These are phyloP conservation scores for Phaenicophaeus curvirostris DNA, from an alignment of 2,797 vertebrate species.

Conservation along the genomic window DNA sequence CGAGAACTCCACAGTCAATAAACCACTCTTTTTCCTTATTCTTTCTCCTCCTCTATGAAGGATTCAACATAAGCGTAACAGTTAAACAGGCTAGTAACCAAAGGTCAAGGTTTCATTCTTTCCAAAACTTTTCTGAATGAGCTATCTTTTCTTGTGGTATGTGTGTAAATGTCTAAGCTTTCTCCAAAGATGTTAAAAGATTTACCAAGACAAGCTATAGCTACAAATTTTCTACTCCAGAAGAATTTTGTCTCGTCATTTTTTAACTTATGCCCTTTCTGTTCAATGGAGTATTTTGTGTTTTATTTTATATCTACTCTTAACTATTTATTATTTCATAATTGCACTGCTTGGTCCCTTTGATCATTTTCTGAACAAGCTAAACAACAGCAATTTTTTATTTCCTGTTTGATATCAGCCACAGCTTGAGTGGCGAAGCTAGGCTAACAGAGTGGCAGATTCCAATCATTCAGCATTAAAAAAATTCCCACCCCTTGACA, in stretches of 20 bases:
- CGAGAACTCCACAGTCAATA: not conserved
- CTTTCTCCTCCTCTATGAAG: not conserved
- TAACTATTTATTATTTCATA: not conserved
- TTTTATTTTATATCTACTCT: not conserved
- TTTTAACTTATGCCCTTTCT: not conserved
- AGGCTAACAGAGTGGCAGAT: not conserved
- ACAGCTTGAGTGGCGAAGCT: not conserved
- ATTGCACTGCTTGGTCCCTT: not conserved
- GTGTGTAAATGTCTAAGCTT: not conserved
- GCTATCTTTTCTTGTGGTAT: not conserved
- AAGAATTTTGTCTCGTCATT: not conserved
- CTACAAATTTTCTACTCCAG: not conserved
- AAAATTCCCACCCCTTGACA: not conserved
- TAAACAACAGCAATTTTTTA: not conserved
- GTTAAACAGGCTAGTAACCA: not conserved
- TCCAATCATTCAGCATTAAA: not conserved
- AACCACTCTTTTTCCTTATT: not conserved
- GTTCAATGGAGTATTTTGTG: not conserved
- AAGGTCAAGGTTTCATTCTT: not conserved
- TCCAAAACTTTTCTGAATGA: not conserved
- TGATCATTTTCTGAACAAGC: not conserved
- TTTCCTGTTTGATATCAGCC: not conserved
- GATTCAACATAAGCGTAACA: not conserved
- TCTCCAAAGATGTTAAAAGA: not conserved
- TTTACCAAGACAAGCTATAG: not conserved